phyloP scores from a whole-genome alignment of 2,888 invertebrate species.

The Tetragonula carbonaria region DNA sequence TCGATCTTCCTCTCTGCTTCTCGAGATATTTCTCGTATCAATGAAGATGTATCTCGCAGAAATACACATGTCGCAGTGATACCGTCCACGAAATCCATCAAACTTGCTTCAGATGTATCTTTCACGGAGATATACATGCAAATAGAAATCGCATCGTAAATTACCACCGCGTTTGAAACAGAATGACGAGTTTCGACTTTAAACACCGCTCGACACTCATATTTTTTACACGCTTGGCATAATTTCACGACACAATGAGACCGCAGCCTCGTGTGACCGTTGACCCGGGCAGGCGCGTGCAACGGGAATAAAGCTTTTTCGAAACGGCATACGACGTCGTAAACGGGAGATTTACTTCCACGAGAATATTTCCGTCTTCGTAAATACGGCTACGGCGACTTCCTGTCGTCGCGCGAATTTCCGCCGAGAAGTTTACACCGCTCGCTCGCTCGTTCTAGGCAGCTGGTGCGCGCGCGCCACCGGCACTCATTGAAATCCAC shows the following conservation, averaged over 20 bases:
- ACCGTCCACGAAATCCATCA: too few species aligned
- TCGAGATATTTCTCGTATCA: too few species aligned
- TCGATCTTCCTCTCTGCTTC: too few species aligned
- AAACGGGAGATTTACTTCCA: slow-evolving; percentile 56
- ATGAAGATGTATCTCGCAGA: background rate
- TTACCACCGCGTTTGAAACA: background rate
- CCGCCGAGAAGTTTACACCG: slow-evolving; percentile 56
- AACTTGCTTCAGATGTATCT: background rate
- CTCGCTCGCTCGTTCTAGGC: slow-evolving; percentile 55
- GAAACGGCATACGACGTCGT: slow-evolving; percentile 44
- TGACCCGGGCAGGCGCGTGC: slow-evolving; percentile 19
- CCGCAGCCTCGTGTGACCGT: slow-evolving; percentile 8
- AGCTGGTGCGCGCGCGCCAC: slow-evolving; percentile 47
- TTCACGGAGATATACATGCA: background rate
- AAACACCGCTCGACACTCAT: slow-evolving; percentile 27
- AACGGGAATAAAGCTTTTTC: slow-evolving; percentile 39
- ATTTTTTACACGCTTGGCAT: slow-evolving; percentile 33
- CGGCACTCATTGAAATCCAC: slow-evolving; percentile 53
- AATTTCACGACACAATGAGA: slow-evolving; percentile 60
- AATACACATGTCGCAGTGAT: background rate
- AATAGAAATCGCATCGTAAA: slow-evolving; percentile 28
- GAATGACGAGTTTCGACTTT: background rate
- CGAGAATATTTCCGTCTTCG: slow-evolving; percentile 59
- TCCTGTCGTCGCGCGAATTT: slow-evolving; percentile 46
- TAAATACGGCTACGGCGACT: slow-evolving; percentile 32